These are phyloP conservation scores for Myotis planiceps DNA, from an alignment of 2,797 vertebrate species.

Conservation along the genomic window DNA sequence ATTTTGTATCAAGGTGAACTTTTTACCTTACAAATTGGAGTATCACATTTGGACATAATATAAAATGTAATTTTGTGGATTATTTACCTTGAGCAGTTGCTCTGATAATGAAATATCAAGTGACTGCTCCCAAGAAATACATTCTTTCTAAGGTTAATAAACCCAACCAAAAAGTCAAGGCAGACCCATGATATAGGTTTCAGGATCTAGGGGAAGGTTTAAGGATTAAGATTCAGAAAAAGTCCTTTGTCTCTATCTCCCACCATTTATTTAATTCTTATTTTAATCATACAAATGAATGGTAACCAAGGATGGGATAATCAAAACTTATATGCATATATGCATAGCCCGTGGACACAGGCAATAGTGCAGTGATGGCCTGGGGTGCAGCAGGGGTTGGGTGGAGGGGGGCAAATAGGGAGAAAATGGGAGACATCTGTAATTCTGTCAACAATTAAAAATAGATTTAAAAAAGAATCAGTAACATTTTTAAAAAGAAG, in stretches of 20 bases:
- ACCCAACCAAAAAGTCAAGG: background rate
- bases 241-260: background rate
- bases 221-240: background rate
- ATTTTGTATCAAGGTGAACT: constrained; percentile 21
- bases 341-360: background rate
- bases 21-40: constrained; percentile 42
- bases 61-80: constrained; percentile 45
- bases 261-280: background rate
- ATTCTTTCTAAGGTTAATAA: background rate
- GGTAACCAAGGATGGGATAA: background rate
- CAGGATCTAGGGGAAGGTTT: background rate
- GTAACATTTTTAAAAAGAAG: background rate
- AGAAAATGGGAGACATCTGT: background rate
- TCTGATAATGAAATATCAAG: background rate
- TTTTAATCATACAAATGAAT: background rate
- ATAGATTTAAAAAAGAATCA: background rate
- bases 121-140: background rate
- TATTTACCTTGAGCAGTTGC: background rate
- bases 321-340: background rate
- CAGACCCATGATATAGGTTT: background rate
- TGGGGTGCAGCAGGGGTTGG: background rate
- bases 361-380: background rate
- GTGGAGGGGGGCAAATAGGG: background rate
- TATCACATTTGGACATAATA: constrained; percentile 16
- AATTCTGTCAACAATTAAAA: background rate